phyloP scores from a whole-genome alignment of 2,113 vertebrate genomes.

The Fregata magnificens region DNA sequence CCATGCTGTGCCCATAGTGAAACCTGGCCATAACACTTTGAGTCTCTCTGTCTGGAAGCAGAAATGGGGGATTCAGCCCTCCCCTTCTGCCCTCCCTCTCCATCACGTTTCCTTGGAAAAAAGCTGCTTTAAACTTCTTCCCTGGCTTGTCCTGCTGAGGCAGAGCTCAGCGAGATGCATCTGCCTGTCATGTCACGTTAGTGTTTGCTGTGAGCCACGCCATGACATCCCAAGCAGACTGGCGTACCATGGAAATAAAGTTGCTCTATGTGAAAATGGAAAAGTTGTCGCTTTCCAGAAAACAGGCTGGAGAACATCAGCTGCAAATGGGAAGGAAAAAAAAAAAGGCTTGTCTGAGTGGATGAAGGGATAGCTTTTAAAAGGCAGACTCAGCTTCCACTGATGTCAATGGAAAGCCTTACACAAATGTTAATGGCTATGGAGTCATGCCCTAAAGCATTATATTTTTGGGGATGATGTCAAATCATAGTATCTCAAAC shows the following conservation, averaged over 20 bases:
- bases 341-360: conserved; percentile 17
- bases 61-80: background rate
- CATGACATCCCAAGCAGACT: conserved; percentile 36
- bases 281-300: conserved; percentile 44
- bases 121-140: conserved; percentile 34
- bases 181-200: conserved; percentile 63
- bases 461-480: conserved; percentile 60
- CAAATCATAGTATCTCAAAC: conserved; percentile 39
- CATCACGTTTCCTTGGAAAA: background rate
- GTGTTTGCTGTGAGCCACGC: background rate
- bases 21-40: background rate
- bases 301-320: conserved; percentile 52
- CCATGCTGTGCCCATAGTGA: background rate
- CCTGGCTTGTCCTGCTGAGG: background rate
- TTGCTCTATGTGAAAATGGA: conserved; percentile 54
- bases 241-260: conserved; percentile 42
- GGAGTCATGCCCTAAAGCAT: conserved; percentile 52
- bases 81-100: background rate
- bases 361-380: conserved; percentile 57
- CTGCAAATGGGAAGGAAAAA: background rate
- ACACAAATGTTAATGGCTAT: conserved; percentile 46
- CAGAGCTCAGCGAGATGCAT: conserved; percentile 36
- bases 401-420: conserved; percentile 20
- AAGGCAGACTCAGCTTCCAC: conserved; percentile 32
- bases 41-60: background rate